Conservation (phyloP, 2,113 vertebrate genomes). For the Grammatotria lemairii region DNA sequence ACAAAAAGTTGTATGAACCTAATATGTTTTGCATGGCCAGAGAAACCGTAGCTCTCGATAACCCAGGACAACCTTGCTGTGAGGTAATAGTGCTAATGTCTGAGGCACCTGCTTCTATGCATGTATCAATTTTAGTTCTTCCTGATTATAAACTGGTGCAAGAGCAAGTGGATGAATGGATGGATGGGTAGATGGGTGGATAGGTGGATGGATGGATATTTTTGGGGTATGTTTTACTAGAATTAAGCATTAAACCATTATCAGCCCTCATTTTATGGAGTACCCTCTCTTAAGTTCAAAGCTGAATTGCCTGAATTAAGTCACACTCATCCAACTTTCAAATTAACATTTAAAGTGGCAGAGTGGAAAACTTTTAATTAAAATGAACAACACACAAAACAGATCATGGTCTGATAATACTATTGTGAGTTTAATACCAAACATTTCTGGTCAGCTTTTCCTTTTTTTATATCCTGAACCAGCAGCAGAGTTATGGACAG, state of each 20-base stretch:
- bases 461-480: neutral
- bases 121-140: neutral
- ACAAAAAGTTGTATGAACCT: neutral
- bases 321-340: neutral
- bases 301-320: neutral
- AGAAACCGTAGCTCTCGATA: neutral
- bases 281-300: neutral
- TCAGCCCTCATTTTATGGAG: neutral
- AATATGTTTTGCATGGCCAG: neutral
- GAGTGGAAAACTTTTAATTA: slow-evolving; percentile 5
- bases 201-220: neutral
- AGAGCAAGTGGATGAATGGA: neutral
- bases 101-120: neutral
- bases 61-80: neutral
- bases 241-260: neutral
- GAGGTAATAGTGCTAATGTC: neutral
- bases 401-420: neutral
- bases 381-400: neutral
- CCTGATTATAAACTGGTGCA: neutral
- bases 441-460: neutral
- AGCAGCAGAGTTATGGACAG: neutral
- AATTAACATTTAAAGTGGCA: slow-evolving; percentile 10
- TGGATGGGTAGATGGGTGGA: neutral
- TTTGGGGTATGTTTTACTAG: neutral
- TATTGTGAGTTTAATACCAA: neutral